Base-by-base conservation (phyloP, 2,888 invertebrate species). In the Cecidostiba fungosa region DNA sequence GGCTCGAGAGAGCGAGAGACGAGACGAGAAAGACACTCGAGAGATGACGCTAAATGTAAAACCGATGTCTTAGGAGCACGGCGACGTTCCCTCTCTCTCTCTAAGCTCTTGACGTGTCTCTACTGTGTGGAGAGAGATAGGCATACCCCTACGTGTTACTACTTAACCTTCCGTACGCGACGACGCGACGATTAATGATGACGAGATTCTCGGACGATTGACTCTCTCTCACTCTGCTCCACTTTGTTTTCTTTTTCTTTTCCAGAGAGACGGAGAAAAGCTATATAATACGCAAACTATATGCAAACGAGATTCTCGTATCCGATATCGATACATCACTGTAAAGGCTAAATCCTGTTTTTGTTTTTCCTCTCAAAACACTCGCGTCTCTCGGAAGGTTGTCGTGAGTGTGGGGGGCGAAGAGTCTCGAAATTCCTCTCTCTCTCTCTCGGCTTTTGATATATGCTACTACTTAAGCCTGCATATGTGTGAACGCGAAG, bases 31-130 rank as follows among this genome's bases (percentile, higher is more conserved):
- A 77, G 83, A 82, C 83, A 86, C 86, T 86, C 82, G 76, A 86
- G 80, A 86, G 86, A 86, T 86, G 86, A 86, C 80, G 86, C 86
- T 81, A 86, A 86, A 86, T 86, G 86, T 86, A 86, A 86, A 86
- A 86, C 86, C 86, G 86, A 86, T 86, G 86, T 86, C 84, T 86
- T 84, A 73, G 81, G 59, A 77, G 62, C 66, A 19, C 39, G 39
- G 72, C 73, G 23, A 32, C 73, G 43, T 32, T 47, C 76, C 50
- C 85, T 70, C 43, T 14, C 32, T 32, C 62, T 43, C 26, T 66
- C 47, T 59, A 76, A 62, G 23, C 62, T 77, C 39, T 77, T 23
- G 39, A n/a, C 29, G 74, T 29, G 59, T 54, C 16, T 72, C 26
- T 73, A n/a, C 43, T 29, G 59, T 29, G 29, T 43, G 23, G 36